These are phyloP conservation scores for Lathronympha strigana DNA, from an alignment of 2,888 invertebrate species.

Conservation along the genomic window DNA sequence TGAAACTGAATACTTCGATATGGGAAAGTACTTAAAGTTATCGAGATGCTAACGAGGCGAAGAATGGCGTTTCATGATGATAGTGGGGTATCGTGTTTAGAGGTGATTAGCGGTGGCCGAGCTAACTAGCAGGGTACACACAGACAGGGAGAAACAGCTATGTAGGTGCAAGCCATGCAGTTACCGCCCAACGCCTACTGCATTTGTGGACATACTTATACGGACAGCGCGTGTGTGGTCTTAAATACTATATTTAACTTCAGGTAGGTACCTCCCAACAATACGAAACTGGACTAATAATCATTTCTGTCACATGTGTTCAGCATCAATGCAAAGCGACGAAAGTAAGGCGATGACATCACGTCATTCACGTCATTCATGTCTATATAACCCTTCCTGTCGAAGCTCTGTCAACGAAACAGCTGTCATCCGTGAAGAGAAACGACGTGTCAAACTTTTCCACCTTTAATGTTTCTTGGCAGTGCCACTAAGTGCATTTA, in stretches of 20 bases:
- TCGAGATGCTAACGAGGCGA: slow-evolving; percentile 71
- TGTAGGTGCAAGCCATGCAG: slow-evolving; percentile 57
- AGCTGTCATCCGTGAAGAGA: slow-evolving; percentile 50
- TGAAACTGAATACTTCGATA: slow-evolving; percentile 57
- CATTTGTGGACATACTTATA: slow-evolving; percentile 73
- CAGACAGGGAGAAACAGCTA: slow-evolving; percentile 58
- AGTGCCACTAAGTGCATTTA: slow-evolving; percentile 68
- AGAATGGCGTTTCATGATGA: slow-evolving; percentile 76
- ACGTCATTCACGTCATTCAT: slow-evolving; percentile 17
- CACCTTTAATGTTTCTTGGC: slow-evolving; percentile 56
- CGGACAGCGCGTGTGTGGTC: slow-evolving; percentile 70
- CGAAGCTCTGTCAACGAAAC: slow-evolving; percentile 14
- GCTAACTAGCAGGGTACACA: slow-evolving; percentile 72
- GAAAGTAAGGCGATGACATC: slow-evolving; percentile 20
- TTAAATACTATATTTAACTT: slow-evolving; percentile 46
- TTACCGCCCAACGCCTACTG: slow-evolving; percentile 59
- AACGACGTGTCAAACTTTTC: slow-evolving; percentile 58
- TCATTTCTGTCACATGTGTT: not conserved
- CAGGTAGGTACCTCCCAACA: slow-evolving; percentile 7
- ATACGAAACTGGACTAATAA: slow-evolving; percentile 8
- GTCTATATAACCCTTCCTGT: slow-evolving; percentile 24
- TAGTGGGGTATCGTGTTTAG: slow-evolving; percentile 72
- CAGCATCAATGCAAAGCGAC: slow-evolving; percentile 8
- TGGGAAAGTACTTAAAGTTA: slow-evolving; percentile 66
- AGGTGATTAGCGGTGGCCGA: slow-evolving; percentile 67